Base-by-base conservation (phyloP, 2,113 vertebrate species). In the Nycticorax nycticorax region DNA sequence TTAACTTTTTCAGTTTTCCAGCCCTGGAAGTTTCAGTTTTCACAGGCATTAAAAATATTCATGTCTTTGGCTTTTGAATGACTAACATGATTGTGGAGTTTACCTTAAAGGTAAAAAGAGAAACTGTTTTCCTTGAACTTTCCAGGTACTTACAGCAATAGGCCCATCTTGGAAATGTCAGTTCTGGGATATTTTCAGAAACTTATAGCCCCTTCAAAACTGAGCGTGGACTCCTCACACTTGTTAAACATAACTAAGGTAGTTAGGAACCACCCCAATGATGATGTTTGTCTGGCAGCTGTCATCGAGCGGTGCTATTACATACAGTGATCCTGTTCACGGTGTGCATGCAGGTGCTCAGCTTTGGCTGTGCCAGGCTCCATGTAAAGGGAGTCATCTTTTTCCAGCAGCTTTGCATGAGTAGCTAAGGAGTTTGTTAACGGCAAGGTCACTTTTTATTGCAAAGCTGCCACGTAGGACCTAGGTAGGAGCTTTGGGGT, bases 301-400 rank as follows among this genome's bases (percentile, higher is more conserved):
- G 52, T 68, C 84, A 59, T 28, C 10, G 41, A 62, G 26, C 2
- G 20, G 5, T 57, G 35, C n/a, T 60, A 2, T 52, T 59, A 18
- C 52, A 50, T 7, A 10, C 10, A 23, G 26, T 0, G 15, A 4
- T 78, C 21, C 35, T 5, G 5, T 60, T 64, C 37, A 20, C 67
- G 15, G 7, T 19, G 28, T 32, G 4, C 0, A 0, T 8, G 6
- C 9, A 10, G 8, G 9, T 2, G 8, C 33, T 48, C 53, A 69
- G 48, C 39, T 74, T 60, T 64, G 39, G 39, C 26, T 62, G 4
- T 20, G 27, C 3, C 59, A 92, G 39, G 8, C 12, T 60, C 72
- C 52, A 1, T 28, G n/a, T 13, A 55, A 75, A 72, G 80, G 19
- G 4, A 50, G 26, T 28, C 27, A 56, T 3, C 30, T 76, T 66